These are phyloP conservation scores for Drepanosiphum platanoidis DNA, from an alignment of 2,888 invertebrate genomes.

Conservation along the genomic window DNA sequence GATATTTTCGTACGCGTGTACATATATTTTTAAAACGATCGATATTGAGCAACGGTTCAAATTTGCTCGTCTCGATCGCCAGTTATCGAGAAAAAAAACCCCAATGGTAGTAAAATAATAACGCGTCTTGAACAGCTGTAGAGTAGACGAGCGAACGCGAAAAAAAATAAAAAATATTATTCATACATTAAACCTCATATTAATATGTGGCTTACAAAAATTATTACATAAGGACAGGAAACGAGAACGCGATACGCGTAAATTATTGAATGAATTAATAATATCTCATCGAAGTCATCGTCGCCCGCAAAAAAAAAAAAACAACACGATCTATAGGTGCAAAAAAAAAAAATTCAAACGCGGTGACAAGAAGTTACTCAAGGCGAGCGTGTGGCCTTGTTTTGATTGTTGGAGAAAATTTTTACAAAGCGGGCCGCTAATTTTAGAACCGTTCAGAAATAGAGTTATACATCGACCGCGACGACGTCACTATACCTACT, in stretches of 20 bases:
- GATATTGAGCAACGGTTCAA: not conserved
- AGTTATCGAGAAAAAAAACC: too few relatives aligned
- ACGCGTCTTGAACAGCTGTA: too few relatives aligned
- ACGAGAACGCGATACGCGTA: not conserved
- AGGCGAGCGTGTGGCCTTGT: constrained; percentile 55
- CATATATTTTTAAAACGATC: not conserved
- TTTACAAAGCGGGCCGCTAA: constrained; percentile 57
- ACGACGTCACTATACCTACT: constrained; percentile 41
- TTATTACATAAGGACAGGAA: not conserved
- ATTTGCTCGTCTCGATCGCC: not conserved
- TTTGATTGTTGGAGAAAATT: constrained; percentile 60
- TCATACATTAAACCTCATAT: too few relatives aligned
- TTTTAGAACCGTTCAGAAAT: constrained; percentile 60
- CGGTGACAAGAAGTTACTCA: constrained; percentile 45
- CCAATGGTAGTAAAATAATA: too few relatives aligned
- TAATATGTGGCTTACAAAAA: too few relatives aligned
- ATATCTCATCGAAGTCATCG: too few relatives aligned
- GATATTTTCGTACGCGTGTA: not conserved
- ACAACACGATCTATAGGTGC: constrained; percentile 37
- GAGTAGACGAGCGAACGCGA: too few relatives aligned
- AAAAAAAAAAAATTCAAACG: constrained; percentile 42
- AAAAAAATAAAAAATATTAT: too few relatives aligned
- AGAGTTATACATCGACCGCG: constrained; percentile 51
- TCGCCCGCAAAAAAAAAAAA: constrained; percentile 20
- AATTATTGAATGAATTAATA: not conserved